Evolutionary conservation across 2,888 invertebrate genomes (phyloP), one percentile per base, ranked within the genome.

Genomic region (Meandrusa payeni): DNA sequence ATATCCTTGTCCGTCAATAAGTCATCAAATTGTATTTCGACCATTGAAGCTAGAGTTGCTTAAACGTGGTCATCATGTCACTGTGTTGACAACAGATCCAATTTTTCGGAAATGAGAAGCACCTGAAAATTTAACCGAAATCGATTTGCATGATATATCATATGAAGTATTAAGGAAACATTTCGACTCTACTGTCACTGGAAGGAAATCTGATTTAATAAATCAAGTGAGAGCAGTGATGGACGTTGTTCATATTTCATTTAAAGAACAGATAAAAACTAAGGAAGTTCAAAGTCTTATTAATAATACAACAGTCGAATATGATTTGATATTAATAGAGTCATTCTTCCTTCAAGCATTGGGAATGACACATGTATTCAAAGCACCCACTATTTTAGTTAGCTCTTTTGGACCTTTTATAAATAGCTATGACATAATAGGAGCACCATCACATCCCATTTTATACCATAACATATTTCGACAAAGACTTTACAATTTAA

Each of bases 301-400:
- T 1, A 37, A 50, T 3, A 57, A 52, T n/a, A 55, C 50, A 3
- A 41, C 47, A 0, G 36, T 40, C 0, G 46, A 56, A 5, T 71
- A 65, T 48, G 72, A 79, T 54, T 41, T 79, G 1, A 1, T 79
- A 0, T 7, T 78, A 0, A 2, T 62, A n/a, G 77, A 78, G 61
- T 59, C 67, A 1, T 55, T 46, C 28, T 32, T 53, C 0, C 47
- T 53, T 23, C 48, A 61, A 1, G 43, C 55, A 0, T 33, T 74
- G 4, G 57, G 56, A 2, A 54, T 69, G 1, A 52, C 66, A 0
- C 62, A 77, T 42, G 26, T 65, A 5, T 68, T 59, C 28, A 67
- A 75, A 41, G 68, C 52, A 0, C 77, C 79, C 1, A 58, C 63
- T 0, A 74, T 80, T 9, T 54, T 55, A 34, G 36, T 80, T 0